Conservation (phyloP, 2,888 invertebrate species). For the Neria commutata region DNA sequence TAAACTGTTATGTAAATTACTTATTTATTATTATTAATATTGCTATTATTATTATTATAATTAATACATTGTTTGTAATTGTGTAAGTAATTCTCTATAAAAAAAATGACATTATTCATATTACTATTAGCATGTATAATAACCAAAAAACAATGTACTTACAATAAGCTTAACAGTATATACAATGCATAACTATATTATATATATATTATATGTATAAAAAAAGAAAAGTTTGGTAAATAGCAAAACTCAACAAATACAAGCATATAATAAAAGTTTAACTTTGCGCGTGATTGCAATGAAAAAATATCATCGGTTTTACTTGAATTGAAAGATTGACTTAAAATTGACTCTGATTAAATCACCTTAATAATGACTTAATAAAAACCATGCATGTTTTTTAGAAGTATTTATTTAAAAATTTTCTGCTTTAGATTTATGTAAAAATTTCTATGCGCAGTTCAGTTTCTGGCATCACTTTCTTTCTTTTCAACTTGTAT, state of each 20-base stretch:
- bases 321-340: slow-evolving; percentile 33
- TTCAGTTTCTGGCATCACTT: too few relatives aligned
- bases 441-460: too few relatives aligned
- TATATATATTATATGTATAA: slow-evolving; percentile 44
- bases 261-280: slow-evolving; percentile 59
- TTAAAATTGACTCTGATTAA: too few relatives aligned
- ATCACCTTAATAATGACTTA: too few relatives aligned
- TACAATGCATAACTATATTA: slow-evolving; percentile 41
- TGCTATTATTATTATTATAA: slow-evolving; percentile 34
- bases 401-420: too few relatives aligned
- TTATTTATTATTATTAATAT: slow-evolving; percentile 41
- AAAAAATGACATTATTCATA: slow-evolving; percentile 21
- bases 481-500: too few relatives aligned
- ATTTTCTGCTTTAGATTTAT: too few relatives aligned
- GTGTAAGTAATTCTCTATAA: slow-evolving; percentile 46
- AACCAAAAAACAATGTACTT: slow-evolving; percentile 22
- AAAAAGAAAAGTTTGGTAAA: slow-evolving; percentile 29
- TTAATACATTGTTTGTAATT: too few relatives aligned
- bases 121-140: slow-evolving; percentile 25
- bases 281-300: slow-evolving; percentile 59
- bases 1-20: slow-evolving; percentile 57
- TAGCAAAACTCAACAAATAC: slow-evolving; percentile 41
- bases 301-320: slow-evolving; percentile 55
- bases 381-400: too few relatives aligned
- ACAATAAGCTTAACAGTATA: slow-evolving; percentile 32